These are phyloP conservation scores for Yoshiicerus persimilis DNA, from an alignment of 1,140 invertebrate genomes.

Conservation along the genomic window DNA sequence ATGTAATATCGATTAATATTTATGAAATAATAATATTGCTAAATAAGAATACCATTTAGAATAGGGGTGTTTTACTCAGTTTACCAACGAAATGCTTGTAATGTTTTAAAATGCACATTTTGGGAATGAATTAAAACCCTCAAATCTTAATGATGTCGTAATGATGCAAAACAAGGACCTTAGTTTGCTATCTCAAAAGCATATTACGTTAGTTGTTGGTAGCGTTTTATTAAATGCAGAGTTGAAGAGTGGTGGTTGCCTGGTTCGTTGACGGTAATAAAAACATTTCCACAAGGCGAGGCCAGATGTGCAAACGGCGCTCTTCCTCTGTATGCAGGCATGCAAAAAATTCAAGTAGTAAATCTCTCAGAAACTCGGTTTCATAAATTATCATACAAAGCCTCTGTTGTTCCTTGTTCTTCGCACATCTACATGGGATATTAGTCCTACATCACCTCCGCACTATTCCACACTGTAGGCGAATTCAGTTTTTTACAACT, in stretches of 20 bases:
- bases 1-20: too few species aligned
- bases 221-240: not conserved
- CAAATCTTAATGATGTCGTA: not conserved
- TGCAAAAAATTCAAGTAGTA: constrained; percentile 36
- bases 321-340: not conserved
- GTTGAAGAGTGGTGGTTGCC: not conserved
- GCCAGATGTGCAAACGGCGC: constrained; percentile 21
- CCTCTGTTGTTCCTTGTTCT: not conserved
- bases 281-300: constrained; percentile 21
- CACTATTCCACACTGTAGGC: not conserved
- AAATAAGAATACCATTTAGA: too few species aligned
- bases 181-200: too few species aligned
- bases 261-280: not conserved
- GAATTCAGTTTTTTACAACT: not conserved
- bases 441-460: not conserved
- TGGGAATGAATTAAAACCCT: too few species aligned
- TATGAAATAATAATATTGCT: too few species aligned
- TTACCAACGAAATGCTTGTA: too few species aligned
- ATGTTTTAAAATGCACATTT: too few species aligned
- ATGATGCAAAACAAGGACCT: not conserved
- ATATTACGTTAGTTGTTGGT: not conserved
- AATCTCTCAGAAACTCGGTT: constrained; percentile 43
- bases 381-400: constrained; percentile 48
- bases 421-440: not conserved
- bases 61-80: too few species aligned